Evolutionary conservation across 1,140 invertebrate genomes (phyloP).

Genomic region (Neomicropteryx cornuta): DNA sequence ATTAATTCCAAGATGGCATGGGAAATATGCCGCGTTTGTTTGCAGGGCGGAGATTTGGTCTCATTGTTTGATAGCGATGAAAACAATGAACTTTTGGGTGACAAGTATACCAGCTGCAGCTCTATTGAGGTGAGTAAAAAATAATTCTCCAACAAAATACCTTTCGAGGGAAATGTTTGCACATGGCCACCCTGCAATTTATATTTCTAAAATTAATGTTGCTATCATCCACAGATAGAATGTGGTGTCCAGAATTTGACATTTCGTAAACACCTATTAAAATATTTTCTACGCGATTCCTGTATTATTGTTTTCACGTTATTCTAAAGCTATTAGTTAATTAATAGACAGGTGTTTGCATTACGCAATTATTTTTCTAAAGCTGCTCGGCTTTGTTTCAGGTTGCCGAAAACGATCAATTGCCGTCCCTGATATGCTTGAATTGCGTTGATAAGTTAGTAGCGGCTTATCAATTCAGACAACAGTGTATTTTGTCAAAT

Average conservation of each 20-base stretch:
- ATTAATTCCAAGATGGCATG: constrained; percentile 34
- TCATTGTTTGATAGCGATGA: constrained; percentile 43
- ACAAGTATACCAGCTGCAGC: constrained; percentile 44
- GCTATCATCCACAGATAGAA: no score
- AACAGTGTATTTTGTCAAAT: constrained; percentile 35
- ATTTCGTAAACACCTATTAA: no score
- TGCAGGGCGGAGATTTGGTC: constrained; percentile 40
- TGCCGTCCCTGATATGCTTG: constrained; percentile 37
- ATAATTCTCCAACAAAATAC: constrained; percentile 21
- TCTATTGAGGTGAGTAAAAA: constrained; percentile 39
- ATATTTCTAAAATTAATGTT: constrained; percentile 11
- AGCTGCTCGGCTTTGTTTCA: constrained; percentile 16
- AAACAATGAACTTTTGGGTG: constrained; percentile 41
- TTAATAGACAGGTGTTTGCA: no score
- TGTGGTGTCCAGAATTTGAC: no score
- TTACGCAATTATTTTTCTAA: constrained; percentile 36
- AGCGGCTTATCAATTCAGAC: constrained; percentile 36
- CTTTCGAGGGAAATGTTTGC: constrained; percentile 34
- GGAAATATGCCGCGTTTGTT: constrained; percentile 44
- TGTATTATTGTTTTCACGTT: no score
- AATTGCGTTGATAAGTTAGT: constrained; percentile 37
- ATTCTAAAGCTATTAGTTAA: no score
- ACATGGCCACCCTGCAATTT: constrained; percentile 37
- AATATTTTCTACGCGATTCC: no score
- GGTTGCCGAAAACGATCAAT: constrained; percentile 32